phyloP scores from a whole-genome alignment of 2,113 vertebrate genomes.

The Ictidomys tridecemlineatus region DNA sequence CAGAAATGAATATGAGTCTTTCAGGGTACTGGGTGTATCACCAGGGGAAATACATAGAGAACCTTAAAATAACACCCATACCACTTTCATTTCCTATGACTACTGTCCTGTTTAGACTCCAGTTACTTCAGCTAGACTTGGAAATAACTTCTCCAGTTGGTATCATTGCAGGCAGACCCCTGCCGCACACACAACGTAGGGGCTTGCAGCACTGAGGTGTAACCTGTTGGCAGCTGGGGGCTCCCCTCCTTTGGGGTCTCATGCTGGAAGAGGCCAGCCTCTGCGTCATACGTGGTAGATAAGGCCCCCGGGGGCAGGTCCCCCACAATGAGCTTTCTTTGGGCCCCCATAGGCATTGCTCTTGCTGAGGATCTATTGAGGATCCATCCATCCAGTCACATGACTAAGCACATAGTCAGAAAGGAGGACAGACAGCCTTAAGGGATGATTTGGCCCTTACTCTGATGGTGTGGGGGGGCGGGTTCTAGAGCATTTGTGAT shows the following conservation, averaged over 20 bases:
- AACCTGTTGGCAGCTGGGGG: neutral
- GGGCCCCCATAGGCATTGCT: fast-evolving
- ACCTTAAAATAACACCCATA: neutral
- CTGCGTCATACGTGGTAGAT: neutral
- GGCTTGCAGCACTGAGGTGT: neutral
- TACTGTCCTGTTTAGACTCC: neutral
- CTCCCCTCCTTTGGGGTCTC: neutral
- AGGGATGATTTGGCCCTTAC: no score
- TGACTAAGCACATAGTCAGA: neutral
- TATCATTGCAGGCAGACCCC: neutral
- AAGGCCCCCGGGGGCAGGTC: neutral
- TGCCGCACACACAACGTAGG: neutral
- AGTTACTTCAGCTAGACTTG: neutral
- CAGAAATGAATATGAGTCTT: neutral
- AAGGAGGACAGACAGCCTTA: fast-evolving
- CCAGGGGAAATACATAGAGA: neutral
- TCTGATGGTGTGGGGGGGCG: no score
- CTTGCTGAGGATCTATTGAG: neutral
- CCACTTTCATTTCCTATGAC: neutral
- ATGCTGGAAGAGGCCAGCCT: neutral
- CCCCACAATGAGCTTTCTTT: neutral
- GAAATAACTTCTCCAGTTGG: neutral
- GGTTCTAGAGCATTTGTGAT: neutral
- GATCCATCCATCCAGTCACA: neutral
- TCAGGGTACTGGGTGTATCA: neutral